A percentile compares a stretch with the other conserved stretches of the same genome.
Evolutionary conservation across 2,888 invertebrate species (phyloP).

Genomic region (Athalia cordata): DNA sequence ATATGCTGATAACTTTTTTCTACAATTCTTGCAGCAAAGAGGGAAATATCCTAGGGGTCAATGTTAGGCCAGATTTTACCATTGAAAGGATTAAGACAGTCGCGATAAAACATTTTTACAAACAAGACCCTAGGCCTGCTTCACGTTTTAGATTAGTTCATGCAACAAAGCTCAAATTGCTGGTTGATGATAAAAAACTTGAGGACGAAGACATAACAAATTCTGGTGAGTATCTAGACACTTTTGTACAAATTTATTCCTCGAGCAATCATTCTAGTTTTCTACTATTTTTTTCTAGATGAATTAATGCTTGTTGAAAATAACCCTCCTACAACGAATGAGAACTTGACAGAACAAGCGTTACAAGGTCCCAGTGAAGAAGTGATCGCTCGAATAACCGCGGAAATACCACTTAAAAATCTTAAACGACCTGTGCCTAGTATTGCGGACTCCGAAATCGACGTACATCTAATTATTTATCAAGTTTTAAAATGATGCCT

Average conservation of each 20-base stretch:
- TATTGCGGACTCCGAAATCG: slow-evolving; percentile 72
- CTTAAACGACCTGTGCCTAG: slow-evolving; percentile 69
- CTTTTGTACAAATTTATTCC: not conserved
- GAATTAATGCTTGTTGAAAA: slow-evolving; percentile 66
- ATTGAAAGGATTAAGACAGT: slow-evolving; percentile 65
- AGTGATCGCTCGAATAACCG: slow-evolving; percentile 74
- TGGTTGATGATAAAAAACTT: slow-evolving; percentile 61
- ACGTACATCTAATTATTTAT: slow-evolving; percentile 68
- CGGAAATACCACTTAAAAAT: slow-evolving; percentile 67
- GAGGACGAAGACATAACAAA: slow-evolving; percentile 62
- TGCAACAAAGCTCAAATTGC: slow-evolving; percentile 59
- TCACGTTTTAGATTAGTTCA: slow-evolving; percentile 66
- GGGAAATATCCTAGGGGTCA: slow-evolving; percentile 60
- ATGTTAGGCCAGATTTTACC: slow-evolving; percentile 62
- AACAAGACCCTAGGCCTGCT: slow-evolving; percentile 56
- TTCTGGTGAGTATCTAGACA: slow-evolving; percentile 56
- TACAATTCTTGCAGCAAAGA: slow-evolving; percentile 59
- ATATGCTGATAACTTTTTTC: not conserved
- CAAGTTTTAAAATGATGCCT: not conserved
- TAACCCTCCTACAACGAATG: slow-evolving; percentile 52
- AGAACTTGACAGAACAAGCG: slow-evolving; percentile 64
- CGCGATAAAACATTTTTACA: slow-evolving; percentile 67
- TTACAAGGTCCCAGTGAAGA: slow-evolving; percentile 74
- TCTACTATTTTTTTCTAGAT: slow-evolving; percentile 55
- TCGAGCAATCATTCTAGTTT: not conserved